Evolutionary conservation across 2,797 vertebrate species (phyloP).

Genomic region (Anolis apletophallus): DNA sequence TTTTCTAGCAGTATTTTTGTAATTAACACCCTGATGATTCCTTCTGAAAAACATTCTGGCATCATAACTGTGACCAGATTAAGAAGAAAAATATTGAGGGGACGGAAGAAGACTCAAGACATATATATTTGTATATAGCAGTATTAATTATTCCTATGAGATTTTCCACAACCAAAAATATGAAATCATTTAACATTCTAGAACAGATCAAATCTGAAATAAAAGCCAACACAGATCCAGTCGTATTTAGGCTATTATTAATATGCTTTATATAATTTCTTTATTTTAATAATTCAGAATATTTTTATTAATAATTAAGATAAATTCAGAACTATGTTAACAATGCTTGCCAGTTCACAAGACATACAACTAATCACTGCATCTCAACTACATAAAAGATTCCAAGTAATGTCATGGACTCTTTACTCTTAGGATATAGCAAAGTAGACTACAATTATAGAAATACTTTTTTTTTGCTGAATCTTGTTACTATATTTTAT

Average conservation of each 20-base stretch:
- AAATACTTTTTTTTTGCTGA: constrained; percentile 67
- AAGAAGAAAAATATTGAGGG: constrained; percentile 11
- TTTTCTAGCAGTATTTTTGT: constrained; percentile 35
- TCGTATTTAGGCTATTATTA: not conserved
- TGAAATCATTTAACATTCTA: not conserved
- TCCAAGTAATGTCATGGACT: not conserved
- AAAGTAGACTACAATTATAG: constrained; percentile 61
- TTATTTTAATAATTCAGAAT: not conserved
- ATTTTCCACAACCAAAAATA: not conserved
- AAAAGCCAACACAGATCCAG: not conserved
- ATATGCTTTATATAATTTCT: not conserved
- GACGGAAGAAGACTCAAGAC: not conserved
- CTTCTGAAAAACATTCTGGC: not conserved
- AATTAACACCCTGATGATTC: not conserved
- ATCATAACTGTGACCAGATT: not conserved
- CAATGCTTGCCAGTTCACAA: not conserved
- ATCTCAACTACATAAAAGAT: not conserved
- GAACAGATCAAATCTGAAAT: not conserved
- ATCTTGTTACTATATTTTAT: constrained; percentile 54
- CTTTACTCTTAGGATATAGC: not conserved
- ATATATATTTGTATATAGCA: not conserved
- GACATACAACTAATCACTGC: not conserved
- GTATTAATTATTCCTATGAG: not conserved
- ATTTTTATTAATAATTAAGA: not conserved
- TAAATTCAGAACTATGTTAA: not conserved